Evolutionary conservation across 2,797 vertebrate species (phyloP).

Genomic region (Gallinago stenura): DNA sequence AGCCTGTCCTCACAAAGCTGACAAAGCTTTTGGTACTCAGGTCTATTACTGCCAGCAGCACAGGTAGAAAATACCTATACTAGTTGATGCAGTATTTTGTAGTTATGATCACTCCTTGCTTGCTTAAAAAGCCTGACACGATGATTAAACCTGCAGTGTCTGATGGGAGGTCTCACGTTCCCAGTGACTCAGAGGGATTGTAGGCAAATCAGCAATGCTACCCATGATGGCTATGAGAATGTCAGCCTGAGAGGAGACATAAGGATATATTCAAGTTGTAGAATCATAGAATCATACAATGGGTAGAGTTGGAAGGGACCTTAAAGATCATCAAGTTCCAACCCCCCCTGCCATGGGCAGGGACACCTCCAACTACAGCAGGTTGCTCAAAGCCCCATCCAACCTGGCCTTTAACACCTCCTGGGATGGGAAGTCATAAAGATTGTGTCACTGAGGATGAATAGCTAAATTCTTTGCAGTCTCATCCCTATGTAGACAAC

Average conservation of each 20-base stretch:
- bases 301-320: too few relatives aligned
- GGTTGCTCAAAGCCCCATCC: too few relatives aligned
- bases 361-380: too few relatives aligned
- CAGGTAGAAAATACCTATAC: neutral
- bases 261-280: neutral
- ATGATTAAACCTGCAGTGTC: neutral
- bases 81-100: neutral
- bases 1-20: neutral
- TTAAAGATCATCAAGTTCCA: too few relatives aligned
- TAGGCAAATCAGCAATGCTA: neutral
- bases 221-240: neutral
- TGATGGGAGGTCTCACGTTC: accelerated
- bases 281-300: too few relatives aligned
- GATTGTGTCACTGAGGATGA: neutral
- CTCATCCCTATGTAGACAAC: neutral
- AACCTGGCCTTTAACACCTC: too few relatives aligned
- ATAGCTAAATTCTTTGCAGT: neutral
- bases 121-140: neutral
- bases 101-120: neutral
- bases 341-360: too few relatives aligned
- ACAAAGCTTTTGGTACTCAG: neutral
- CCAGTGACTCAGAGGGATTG: neutral
- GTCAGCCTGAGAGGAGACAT: neutral
- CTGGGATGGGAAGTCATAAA: neutral
- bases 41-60: neutral